Evolutionary conservation across 2,113 vertebrate genomes (phyloP), one percentile per base, ranked within the genome.

Genomic region (Mohoua ochrocephala): DNA sequence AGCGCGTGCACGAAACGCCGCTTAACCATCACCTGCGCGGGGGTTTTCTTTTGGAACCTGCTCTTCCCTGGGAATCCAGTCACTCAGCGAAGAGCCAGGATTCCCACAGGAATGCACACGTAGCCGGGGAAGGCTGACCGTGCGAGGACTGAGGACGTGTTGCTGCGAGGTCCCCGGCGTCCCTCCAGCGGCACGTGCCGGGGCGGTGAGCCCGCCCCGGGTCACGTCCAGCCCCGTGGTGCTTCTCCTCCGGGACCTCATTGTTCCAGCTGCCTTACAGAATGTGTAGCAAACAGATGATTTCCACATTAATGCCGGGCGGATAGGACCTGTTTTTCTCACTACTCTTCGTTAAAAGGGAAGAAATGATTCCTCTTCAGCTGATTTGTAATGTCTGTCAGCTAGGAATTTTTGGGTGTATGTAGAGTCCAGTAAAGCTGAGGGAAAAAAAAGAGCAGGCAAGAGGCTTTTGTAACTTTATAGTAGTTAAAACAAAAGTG

Each of bases 1-100:
- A 30, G 6, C 2, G 2, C 0, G 0, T 16, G 11, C 53, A 10
- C 59, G 13, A 22, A 75, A 35, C 7, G 3, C 39, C 5, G 7
- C 60, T 49, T 56, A 68, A 30, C 41, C 61, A 13, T 22, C 41
- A 42, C 33, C 17, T 7, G 14, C 3, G 1, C 1, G 4, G 42
- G 42, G 39, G 47, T 19, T 42, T 44, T 39, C 23, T 27, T 37
- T 21, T 45, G 28, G 65, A 77, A 33, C 18, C 30, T 67, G 18
- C 49, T 41, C 18, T 53, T 15, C 35, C 52, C 37, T 60, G 54
- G 71, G 37, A 90, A 67, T 50, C 80, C 13, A 9, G n/a, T 44
- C 64, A 13, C 37, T n/a, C 0, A 1, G 2, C 2, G 24, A 61
- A 53, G n/a, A 73, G 31, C 22, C 70, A 37, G 17, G 57, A 68